Evolutionary conservation across 2,113 vertebrate species (phyloP).

Genomic region (Paramisgurnus dabryanus): DNA sequence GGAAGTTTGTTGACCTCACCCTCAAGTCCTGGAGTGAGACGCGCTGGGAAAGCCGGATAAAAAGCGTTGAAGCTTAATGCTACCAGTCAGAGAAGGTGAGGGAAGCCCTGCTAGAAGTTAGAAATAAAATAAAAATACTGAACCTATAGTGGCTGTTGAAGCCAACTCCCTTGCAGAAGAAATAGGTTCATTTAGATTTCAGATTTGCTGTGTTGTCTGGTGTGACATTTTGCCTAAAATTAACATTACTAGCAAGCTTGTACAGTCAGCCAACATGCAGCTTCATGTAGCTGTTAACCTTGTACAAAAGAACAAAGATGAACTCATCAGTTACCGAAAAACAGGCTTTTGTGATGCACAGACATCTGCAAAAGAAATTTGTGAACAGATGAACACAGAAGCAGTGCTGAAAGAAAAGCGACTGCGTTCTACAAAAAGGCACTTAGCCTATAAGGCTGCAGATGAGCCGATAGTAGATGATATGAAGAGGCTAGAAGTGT

Average conservation of each 20-base stretch:
- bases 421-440: neutral
- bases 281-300: conserved; percentile 22
- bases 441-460: neutral
- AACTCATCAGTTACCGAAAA: neutral
- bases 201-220: conserved; percentile 45
- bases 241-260: neutral
- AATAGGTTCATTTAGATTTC: conserved; percentile 44
- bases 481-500: conserved; percentile 39
- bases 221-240: conserved; percentile 36
- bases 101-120: conserved; percentile 41
- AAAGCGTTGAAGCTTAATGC: neutral
- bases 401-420: conserved; percentile 6
- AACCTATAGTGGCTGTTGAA: conserved; percentile 17
- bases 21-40: no score
- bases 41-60: neutral
- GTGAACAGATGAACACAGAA: conserved; percentile 15
- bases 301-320: neutral
- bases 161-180: conserved; percentile 40
- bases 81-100: conserved; percentile 22
- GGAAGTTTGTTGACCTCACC: no score
- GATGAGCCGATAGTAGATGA: conserved; percentile 33
- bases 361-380: conserved; percentile 7
- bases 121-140: neutral
- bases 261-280: conserved; percentile 13
- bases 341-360: conserved; percentile 16